These are phyloP conservation scores for Acanthurus tractus DNA, from an alignment of 2,797 vertebrate species.

Conservation along the genomic window DNA sequence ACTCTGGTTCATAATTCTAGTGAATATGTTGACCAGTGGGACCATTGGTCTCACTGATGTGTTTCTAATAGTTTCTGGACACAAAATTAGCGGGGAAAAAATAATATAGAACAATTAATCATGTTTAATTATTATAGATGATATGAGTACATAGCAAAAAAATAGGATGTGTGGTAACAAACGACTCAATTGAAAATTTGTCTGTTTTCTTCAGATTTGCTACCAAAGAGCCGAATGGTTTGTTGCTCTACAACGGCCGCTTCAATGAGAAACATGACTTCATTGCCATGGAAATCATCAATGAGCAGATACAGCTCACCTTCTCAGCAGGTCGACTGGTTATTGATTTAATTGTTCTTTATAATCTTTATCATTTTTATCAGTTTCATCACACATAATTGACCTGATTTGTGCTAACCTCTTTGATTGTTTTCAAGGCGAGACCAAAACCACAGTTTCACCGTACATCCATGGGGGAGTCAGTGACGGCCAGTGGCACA, in stretches of 20 bases:
- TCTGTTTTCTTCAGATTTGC: constrained; percentile 88
- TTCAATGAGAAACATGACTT: constrained; percentile 98
- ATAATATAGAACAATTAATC: too few species aligned
- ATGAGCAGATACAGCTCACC: constrained; percentile 93
- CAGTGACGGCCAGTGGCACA: constrained; percentile 96
- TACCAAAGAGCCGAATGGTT: constrained; percentile 89
- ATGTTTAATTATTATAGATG: too few species aligned
- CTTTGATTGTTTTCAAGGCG: constrained; percentile 81
- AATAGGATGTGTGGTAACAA: too few species aligned
- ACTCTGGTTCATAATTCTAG: not conserved
- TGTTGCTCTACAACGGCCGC: constrained; percentile 95
- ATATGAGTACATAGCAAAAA: too few species aligned
- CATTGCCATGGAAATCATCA: constrained; percentile 93
- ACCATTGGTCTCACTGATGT: not conserved
- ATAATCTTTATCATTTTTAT: not conserved
- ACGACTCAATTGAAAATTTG: too few species aligned
- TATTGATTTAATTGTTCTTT: not conserved
- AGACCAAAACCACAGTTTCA: constrained; percentile 92
- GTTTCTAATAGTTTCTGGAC: not conserved
- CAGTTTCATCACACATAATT: not conserved
- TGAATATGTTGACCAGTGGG: not conserved
- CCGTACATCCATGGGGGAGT: constrained; percentile 91
- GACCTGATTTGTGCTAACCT: constrained; percentile 11
- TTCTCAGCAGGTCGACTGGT: constrained; percentile 89
- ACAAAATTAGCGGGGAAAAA: not conserved